Percentiles rank a stretch among this genome's conserved stretches.
Evolutionary conservation across 1,140 invertebrate genomes (phyloP).

Genomic region (Nylanderia fulva): DNA sequence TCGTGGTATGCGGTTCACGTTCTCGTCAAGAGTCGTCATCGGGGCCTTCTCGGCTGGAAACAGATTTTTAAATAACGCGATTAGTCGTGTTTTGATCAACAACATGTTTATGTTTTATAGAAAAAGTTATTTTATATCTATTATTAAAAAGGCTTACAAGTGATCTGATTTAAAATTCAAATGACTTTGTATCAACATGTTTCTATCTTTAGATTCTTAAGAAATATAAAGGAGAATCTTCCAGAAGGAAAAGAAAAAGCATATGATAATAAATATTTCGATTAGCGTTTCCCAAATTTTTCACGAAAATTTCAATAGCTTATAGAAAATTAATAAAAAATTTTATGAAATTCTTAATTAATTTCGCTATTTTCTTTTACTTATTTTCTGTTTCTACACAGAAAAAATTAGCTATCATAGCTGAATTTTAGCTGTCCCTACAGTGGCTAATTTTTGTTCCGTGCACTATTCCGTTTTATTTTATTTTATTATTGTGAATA

Average conservation of each 20-base stretch:
- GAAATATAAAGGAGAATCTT: not conserved
- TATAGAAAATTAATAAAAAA: not conserved
- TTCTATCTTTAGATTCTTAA: not conserved
- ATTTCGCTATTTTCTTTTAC: not conserved
- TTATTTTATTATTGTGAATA: not conserved
- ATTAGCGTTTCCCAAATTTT: not conserved
- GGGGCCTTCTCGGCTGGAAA: conserved; percentile 80
- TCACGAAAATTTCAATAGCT: not conserved
- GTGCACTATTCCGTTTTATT: too few species aligned
- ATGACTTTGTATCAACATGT: not conserved
- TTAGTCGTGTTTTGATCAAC: conserved; percentile 31
- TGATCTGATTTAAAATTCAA: not conserved
- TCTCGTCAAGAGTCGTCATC: conserved; percentile 84
- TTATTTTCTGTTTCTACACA: too few species aligned
- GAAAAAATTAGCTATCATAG: too few species aligned
- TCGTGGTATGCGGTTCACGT: conserved; percentile 80
- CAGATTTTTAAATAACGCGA: conserved; percentile 49
- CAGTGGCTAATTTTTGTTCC: too few species aligned
- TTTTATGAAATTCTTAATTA: not conserved
- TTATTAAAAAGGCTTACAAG: not conserved
- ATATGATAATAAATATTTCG: not conserved
- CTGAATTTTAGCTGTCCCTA: too few species aligned
- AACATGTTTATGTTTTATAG: not conserved
- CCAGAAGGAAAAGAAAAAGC: too few species aligned
- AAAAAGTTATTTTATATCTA: not conserved